A percentile compares a stretch with the other conserved stretches of the same genome.
Evolutionary conservation across 2,888 invertebrate genomes (phyloP).

Genomic region (Polydrusus tereticollis): DNA sequence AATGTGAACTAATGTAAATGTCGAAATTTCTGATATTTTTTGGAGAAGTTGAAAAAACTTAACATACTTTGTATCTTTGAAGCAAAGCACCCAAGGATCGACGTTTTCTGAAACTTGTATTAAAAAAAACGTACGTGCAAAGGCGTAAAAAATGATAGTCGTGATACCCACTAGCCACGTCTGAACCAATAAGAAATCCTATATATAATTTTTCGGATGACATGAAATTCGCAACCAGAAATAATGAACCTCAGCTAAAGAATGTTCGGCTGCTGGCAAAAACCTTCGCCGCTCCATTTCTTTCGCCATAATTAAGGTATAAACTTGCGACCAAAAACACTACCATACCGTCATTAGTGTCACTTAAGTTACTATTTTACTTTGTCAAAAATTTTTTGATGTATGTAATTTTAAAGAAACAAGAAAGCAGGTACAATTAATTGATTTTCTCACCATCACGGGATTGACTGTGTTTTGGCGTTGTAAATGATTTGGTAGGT

Average conservation of each 20-base stretch:
- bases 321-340: slow-evolving; percentile 2
- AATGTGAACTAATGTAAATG: too few species aligned
- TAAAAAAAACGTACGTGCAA: too few species aligned
- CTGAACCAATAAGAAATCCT: neutral
- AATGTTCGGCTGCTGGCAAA: neutral
- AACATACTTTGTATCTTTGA: too few species aligned
- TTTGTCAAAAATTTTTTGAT: neutral
- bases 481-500: too few species aligned
- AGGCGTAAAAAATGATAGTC: too few species aligned
- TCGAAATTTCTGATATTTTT: too few species aligned
- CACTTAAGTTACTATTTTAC: slow-evolving; percentile 4
- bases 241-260: slow-evolving; percentile 2
- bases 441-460: too few species aligned
- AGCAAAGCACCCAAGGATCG: too few species aligned
- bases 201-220: slow-evolving; percentile 4
- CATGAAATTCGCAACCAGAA: neutral
- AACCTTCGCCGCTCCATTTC: neutral
- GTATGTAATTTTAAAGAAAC: neutral
- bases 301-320: slow-evolving; percentile 1
- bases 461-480: too few species aligned
- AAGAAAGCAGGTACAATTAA: neutral
- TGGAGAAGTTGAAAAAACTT: too few species aligned
- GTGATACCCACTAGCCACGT: neutral
- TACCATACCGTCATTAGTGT: neutral
- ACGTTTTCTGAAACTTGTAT: too few species aligned